Evolutionary conservation across 1,140 invertebrate species (phyloP), one percentile per base, ranked within the genome.

Genomic region (Drosophila elegans): DNA sequence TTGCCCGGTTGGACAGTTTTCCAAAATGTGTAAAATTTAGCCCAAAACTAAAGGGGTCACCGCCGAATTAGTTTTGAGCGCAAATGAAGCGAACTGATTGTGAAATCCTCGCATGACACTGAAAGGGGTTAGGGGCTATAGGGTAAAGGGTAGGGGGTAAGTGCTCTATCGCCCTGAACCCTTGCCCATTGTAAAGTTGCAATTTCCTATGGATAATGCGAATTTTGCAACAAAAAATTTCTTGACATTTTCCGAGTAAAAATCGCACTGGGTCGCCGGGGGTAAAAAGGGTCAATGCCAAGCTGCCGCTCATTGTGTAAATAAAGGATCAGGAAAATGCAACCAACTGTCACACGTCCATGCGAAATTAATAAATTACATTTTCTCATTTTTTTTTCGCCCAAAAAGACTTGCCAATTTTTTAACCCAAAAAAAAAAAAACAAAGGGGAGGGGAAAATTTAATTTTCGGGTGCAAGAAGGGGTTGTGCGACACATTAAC

Each of bases 291-390:
- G 86, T 90, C 82, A 90, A 21, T 21, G 51, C 69, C 68, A 72
- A 68, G 78, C 66, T 67, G 80, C 75, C 79, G 67, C 76, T 74
- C 82, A 55, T 81, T 91, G 88, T 82, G 84, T 91, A 91, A 91
- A 91, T 89, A 91, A 89, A 84, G 84, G 79, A 91, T 90, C 82
- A 81, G 80, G 51, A 52, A 38, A 34, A 60, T 71, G 66, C 75
- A 67, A 66, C 72, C 59, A 88, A 90, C 85, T 90, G 85, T 88
- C 76, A 83, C 78, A 81, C 64, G 69, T 66, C 76, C 72, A 80
- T 82, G 85, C 63, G 74, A 91, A 91, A 91, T 91, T 91, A 80
- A 91, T 91, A 91, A 91, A 91, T 91, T 91, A 83, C 77, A 55
- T 48, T 79, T 79, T 80, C 51, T 60, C 38, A 38, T 76, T 80